Evolutionary conservation across 2,797 vertebrate species (phyloP).

Genomic region (Epinephelus awoara): DNA sequence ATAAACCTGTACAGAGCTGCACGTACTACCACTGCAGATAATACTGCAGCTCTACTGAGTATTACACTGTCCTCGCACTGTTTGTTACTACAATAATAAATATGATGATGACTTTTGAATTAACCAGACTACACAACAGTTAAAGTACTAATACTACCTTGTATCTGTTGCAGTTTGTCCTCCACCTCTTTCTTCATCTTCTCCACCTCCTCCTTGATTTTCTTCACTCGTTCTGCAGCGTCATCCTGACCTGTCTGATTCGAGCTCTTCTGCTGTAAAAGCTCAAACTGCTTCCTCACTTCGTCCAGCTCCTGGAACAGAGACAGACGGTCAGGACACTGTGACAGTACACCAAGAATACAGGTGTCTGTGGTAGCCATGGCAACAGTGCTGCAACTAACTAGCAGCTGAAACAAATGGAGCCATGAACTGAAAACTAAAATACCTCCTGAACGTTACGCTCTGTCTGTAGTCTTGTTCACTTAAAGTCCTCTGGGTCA

Average conservation of each 20-base stretch:
- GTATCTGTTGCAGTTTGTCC: slow-evolving; percentile 85
- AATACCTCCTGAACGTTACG: background rate
- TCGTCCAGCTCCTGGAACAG: slow-evolving; percentile 83
- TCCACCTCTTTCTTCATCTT: slow-evolving; percentile 83
- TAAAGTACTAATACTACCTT: slow-evolving; percentile 73
- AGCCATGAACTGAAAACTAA: background rate
- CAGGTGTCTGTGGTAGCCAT: background rate
- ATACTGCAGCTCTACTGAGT: background rate
- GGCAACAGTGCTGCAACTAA: background rate
- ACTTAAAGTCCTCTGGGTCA: background rate
- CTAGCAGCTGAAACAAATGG: background rate
- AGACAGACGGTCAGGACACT: slow-evolving; percentile 4
- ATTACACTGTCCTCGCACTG: background rate
- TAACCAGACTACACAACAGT: too few species aligned
- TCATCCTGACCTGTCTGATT: slow-evolving; percentile 58
- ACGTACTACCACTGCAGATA: background rate
- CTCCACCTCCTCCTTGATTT: slow-evolving; percentile 82
- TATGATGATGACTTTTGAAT: too few species aligned
- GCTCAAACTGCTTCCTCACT: slow-evolving; percentile 77
- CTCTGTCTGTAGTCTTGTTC: background rate
- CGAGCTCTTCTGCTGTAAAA: slow-evolving; percentile 81
- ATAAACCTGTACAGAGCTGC: background rate
- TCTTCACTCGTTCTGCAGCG: slow-evolving; percentile 80
- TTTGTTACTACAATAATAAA: background rate
- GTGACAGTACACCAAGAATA: too few species aligned